Conservation (phyloP, 2,888 invertebrate species). For the Dyspetes luteomarginatus region DNA sequence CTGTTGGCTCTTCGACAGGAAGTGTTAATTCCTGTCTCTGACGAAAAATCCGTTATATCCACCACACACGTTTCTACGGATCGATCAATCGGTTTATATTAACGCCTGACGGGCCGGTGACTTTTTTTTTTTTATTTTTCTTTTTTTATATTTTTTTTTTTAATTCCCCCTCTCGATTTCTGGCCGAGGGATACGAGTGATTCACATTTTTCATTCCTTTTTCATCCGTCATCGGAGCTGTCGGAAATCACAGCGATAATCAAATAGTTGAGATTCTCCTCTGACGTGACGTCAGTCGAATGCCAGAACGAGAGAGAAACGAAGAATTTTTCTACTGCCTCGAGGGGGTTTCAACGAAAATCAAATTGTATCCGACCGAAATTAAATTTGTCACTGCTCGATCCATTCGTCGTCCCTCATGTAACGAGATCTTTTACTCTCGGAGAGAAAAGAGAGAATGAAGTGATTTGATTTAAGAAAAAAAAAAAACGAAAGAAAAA, state of each 20-base stretch:
- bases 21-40: slow-evolving; percentile 59
- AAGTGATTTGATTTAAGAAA: too few species aligned
- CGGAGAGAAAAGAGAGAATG: too few species aligned
- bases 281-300: not conserved
- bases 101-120: slow-evolving; percentile 48
- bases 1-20: slow-evolving; percentile 49
- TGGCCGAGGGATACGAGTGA: slow-evolving; percentile 1
- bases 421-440: too few species aligned
- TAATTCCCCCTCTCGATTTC: not conserved
- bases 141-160: not conserved
- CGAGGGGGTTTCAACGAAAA: slow-evolving; percentile 1
- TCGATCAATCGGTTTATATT: slow-evolving; percentile 41
- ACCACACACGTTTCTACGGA: slow-evolving; percentile 32
- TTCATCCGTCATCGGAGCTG: slow-evolving; percentile 40
- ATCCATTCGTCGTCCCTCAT: not conserved
- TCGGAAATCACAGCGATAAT: slow-evolving; percentile 43
- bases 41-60: slow-evolving; percentile 61
- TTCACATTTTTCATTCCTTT: slow-evolving; percentile 20
- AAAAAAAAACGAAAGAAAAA: slow-evolving; percentile 7
- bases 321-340: not conserved
- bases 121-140: slow-evolving; percentile 31
- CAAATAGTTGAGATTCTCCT: not conserved
- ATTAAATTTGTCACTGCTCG: not conserved
- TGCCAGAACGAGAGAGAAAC: not conserved
- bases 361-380: not conserved